Evolutionary conservation across 2,113 vertebrate species (phyloP).

Genomic region (Pholis gunnellus): DNA sequence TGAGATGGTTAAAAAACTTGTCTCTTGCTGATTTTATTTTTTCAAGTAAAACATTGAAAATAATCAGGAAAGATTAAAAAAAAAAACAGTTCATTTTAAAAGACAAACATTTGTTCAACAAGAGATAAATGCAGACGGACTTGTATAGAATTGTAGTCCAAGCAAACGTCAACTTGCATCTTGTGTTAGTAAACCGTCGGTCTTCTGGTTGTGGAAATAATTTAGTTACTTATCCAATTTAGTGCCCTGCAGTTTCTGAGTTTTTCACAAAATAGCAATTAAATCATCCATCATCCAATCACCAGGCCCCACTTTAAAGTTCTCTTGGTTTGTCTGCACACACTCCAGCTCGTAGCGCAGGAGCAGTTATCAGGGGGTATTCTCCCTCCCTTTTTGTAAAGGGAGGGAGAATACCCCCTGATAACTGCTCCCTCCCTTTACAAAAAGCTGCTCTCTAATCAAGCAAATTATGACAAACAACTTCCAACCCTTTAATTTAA

Average conservation of each 20-base stretch:
- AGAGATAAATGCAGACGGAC: not conserved
- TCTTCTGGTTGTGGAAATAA: not conserved
- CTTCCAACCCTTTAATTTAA: not conserved
- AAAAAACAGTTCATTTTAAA: not conserved
- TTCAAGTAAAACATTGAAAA: not conserved
- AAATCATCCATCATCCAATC: not conserved
- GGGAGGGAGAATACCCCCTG: too few species aligned
- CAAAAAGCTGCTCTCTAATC: not conserved
- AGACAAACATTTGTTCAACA: not conserved
- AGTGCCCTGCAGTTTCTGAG: not conserved
- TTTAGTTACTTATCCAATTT: not conserved
- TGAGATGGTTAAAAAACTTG: too few species aligned
- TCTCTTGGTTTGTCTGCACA: not conserved
- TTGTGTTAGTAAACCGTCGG: not conserved
- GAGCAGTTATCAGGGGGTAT: not conserved
- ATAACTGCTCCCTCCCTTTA: not conserved
- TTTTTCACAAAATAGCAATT: not conserved
- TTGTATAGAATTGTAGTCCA: not conserved
- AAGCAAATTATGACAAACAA: slow-evolving; percentile 13
- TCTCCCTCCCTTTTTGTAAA: not conserved
- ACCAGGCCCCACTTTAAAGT: not conserved
- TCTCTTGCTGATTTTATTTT: too few species aligned
- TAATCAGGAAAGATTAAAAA: not conserved
- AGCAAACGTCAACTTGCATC: not conserved
- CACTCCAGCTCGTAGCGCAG: not conserved